Evolutionary conservation across 2,888 invertebrate genomes (phyloP), one percentile per base, ranked within the genome.

Genomic region (Calameuta filiformis): DNA sequence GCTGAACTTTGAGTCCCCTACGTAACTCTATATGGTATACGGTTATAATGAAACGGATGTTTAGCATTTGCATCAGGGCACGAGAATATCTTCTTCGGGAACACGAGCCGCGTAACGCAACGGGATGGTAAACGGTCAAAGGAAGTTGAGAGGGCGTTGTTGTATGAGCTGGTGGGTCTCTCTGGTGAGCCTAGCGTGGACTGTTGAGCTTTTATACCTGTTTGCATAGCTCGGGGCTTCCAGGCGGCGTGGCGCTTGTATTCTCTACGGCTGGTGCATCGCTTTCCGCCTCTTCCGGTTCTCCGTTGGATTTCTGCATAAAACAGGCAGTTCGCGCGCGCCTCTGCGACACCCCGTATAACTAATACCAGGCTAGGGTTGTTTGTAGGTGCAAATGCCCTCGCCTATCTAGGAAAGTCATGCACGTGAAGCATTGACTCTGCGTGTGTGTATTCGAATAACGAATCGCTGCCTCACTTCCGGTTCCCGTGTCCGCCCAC

Each of bases 291-390:
- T 71, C 71, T 71, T 71, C 81, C 34, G 82, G 81, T 78, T 82
- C 82, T 81, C 75, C 75, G 74, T 79, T 71, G 80, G 80, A 76
- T 82, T 86, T 85, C 81, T 85, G 83, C 86, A 85, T 85, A 83
- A 85, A 83, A 86, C 82, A 82, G 75, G 73, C 80, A 71, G 79
- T 77, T 77, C 74, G 37, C 79, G 68, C 77, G 73, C 35, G 56
- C 30, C 37, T 37, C 68, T 34, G 69, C 37, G 23, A 69, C 31
- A 4, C 33, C 15, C 69, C 56, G 73, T 73, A 73, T 9, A 76
- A 68, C 69, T 56, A 56, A 56, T 56, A 56, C 56, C 56, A 56
- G 23, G 56, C 56, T 23, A 23, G 56, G 15, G 1, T 56, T 56
- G 56, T 56, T 56, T 56, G 56, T 15, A 56, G 15, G 56, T 56